A percentile compares a stretch with the other conserved stretches of the same genome.
These are phyloP conservation scores for Drosophila melanica DNA, from an alignment of 1,140 invertebrate species.

Conservation along the genomic window DNA sequence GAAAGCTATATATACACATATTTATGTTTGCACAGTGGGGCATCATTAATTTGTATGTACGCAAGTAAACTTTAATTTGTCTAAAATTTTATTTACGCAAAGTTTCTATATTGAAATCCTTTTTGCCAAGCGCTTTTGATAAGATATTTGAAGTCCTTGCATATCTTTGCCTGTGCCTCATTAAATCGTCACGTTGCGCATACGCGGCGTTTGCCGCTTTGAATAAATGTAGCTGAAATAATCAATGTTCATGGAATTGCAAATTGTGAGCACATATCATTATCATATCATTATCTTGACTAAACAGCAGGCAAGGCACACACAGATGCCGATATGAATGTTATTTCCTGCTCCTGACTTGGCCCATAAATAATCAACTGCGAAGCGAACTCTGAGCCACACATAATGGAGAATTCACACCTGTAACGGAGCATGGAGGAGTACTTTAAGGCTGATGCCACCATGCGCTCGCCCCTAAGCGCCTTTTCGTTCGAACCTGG, in stretches of 20 bases:
- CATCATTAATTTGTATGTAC: too few species aligned
- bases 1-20: not conserved
- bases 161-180: conserved; percentile 10
- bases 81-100: too few species aligned
- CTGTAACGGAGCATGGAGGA: not conserved
- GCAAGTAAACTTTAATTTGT: too few species aligned
- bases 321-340: not conserved
- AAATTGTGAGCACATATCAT: conserved; percentile 42
- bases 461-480: too few species aligned
- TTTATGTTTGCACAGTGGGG: too few species aligned
- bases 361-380: conserved; percentile 34
- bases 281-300: conserved; percentile 50
- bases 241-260: conserved; percentile 26
- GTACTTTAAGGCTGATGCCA: not conserved
- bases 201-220: conserved; percentile 23
- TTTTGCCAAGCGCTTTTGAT: not conserved
- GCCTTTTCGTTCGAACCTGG: not conserved
- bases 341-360: conserved; percentile 12
- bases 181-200: conserved; percentile 22
- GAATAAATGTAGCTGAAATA: conserved; percentile 21
- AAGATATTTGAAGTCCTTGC: not conserved
- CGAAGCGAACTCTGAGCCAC: not conserved
- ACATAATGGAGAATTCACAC: conserved; percentile 39
- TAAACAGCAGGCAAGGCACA: conserved; percentile 27
- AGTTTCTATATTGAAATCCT: too few species aligned